Percentiles rank a stretch among this genome's conserved stretches.
Evolutionary conservation across 2,797 vertebrate species (phyloP).

Genomic region (Yasuhikotakia modesta): DNA sequence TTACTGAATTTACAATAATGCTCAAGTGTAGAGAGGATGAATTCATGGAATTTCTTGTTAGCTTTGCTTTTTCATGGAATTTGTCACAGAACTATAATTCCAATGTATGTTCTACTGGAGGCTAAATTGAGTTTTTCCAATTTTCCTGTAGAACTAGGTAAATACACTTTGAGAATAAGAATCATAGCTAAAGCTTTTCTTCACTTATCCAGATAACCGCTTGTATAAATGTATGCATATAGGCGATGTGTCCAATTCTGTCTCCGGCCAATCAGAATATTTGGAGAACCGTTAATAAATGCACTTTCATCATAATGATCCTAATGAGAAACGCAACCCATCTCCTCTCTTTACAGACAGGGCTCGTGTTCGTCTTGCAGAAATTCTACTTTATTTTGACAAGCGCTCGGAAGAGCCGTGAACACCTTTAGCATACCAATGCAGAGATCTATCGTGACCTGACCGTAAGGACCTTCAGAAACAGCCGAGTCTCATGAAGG

Average conservation of each 20-base stretch:
- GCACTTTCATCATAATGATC: slow-evolving; percentile 63
- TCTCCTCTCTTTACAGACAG: slow-evolving; percentile 53
- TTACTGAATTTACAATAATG: neutral
- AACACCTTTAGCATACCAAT: slow-evolving; percentile 49
- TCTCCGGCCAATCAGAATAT: neutral
- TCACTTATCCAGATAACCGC: slow-evolving; percentile 56
- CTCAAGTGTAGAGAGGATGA: neutral
- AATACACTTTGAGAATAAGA: slow-evolving; percentile 47
- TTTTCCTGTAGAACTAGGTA: slow-evolving; percentile 40
- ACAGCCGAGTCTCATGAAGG: slow-evolving; percentile 50
- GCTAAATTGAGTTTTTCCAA: slow-evolving; percentile 20
- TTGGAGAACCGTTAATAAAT: slow-evolving; percentile 56
- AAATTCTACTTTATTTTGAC: slow-evolving; percentile 63
- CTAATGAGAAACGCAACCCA: slow-evolving; percentile 59
- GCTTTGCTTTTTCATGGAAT: slow-evolving; percentile 15
- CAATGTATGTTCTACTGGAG: neutral
- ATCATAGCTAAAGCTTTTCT: slow-evolving; percentile 42
- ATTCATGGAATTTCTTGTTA: neutral
- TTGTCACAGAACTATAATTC: slow-evolving; percentile 27
- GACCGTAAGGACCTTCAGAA: slow-evolving; percentile 48
- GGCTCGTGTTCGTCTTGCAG: slow-evolving; percentile 48
- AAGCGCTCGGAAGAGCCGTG: slow-evolving; percentile 49
- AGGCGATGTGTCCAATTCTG: slow-evolving; percentile 10
- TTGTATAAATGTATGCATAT: slow-evolving; percentile 50
- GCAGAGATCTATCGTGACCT: slow-evolving; percentile 54